Percentiles rank a stretch among this genome's conserved stretches.
phyloP scores from a whole-genome alignment of 2,113 vertebrate genomes.

The Anoura caudifer region DNA sequence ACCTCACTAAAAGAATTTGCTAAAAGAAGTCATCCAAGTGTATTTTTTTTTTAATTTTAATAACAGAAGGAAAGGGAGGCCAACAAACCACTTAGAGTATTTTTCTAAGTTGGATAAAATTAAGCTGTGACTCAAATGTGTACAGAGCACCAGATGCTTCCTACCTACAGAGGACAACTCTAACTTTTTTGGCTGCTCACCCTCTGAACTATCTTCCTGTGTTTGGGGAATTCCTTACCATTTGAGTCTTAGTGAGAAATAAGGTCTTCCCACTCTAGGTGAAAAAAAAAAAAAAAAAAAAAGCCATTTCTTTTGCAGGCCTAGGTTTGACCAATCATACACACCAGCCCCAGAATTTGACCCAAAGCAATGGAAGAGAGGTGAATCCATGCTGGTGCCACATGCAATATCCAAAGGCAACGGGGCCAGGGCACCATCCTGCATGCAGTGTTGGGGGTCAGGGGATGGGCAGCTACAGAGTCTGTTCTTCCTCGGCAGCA shows the following conservation, averaged over 20 bases:
- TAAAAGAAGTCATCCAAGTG: neutral
- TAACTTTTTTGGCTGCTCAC: neutral
- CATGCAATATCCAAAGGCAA: neutral
- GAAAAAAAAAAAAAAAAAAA: neutral
- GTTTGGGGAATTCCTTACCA: neutral
- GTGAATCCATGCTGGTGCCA: neutral
- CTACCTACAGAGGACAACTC: neutral
- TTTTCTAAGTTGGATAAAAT: conserved; percentile 34
- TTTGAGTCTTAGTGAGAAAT: neutral
- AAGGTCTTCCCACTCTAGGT: neutral
- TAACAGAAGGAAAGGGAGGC: neutral
- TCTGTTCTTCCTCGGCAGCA: neutral
- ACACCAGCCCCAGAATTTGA: neutral
- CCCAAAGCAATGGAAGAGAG: neutral
- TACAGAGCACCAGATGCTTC: neutral
- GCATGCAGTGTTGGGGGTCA: rapidly evolving
- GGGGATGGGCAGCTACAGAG: neutral
- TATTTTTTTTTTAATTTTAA: conserved; percentile 45
- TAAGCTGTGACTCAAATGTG: neutral
- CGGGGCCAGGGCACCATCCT: neutral
- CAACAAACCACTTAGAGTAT: neutral
- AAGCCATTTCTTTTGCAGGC: neutral
- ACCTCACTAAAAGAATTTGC: neutral
- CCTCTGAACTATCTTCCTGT: neutral
- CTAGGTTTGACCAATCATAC: neutral